Base-by-base conservation (phyloP, 2,797 vertebrate species). In the Chromis chromis region DNA sequence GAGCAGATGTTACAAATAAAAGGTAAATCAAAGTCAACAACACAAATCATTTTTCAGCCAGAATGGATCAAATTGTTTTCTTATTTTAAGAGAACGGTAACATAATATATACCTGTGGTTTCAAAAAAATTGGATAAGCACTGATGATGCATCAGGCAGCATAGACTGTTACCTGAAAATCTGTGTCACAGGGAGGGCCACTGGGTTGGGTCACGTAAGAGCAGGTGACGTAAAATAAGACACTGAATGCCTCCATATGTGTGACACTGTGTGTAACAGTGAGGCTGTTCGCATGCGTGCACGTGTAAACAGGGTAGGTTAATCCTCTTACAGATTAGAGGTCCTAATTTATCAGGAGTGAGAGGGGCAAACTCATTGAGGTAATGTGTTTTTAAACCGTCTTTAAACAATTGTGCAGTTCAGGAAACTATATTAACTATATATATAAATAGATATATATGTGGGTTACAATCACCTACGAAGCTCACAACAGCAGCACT, bases 271-370 rank as follows among this genome's bases (percentile, higher is more conserved):
- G 71, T 56, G 76, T 58, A 50, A 69, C 79, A 54, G 72, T 27
- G 63, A 74, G 65, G 65, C 50, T 65, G 56, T 70, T 74, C 65
- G 82, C 73, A 60, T 75, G 86, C 67, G 74, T 74, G 77, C 81
- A 78, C 74, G 65, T 85, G 83, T 80, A 73, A 83, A 85, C 76
- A 79, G 88, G 72, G 79, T 85, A 91, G 90, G 91, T 53, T 94
- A 94, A 95, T 94, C 94, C 92, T 90, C 88, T 95, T 95, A 93
- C 82, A 94, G 93, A 94, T 94, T 94, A 93, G 85, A 93, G 91
- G 79, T 94, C 94, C 94, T 91, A 94, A 96, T 94, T 95, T 93
- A 96, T 95, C 88, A 75, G 82, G 74, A 87, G 84, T 84, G 79
- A 88, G 79, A 74, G 77, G 71, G 72, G 81, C 74, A 82, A 88